These are phyloP conservation scores for Moxostoma hubbsi DNA, from an alignment of 2,797 vertebrate genomes.

Conservation along the genomic window DNA sequence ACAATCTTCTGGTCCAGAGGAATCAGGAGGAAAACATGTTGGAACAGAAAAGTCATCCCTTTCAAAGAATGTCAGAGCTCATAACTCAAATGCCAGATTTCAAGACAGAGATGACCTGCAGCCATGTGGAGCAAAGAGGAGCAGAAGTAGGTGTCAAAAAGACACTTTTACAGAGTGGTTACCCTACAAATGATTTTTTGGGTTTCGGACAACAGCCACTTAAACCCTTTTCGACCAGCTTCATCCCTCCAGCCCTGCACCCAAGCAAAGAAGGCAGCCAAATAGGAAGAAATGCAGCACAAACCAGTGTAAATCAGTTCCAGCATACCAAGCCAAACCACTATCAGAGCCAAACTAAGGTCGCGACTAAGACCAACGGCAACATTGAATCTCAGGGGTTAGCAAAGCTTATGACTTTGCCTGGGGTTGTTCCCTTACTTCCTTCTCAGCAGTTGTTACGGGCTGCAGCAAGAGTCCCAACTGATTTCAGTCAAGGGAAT, in stretches of 20 bases:
- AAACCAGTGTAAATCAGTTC: slow-evolving; percentile 59
- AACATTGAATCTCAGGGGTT: slow-evolving; percentile 68
- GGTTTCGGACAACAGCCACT: slow-evolving; percentile 68
- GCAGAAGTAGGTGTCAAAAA: slow-evolving; percentile 74
- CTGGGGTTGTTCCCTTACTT: slow-evolving; percentile 67
- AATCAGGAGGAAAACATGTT: slow-evolving; percentile 75
- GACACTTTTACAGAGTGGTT: slow-evolving; percentile 72
- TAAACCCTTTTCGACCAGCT: slow-evolving; percentile 65
- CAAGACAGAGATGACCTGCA: slow-evolving; percentile 75
- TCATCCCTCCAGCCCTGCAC: slow-evolving; percentile 68
- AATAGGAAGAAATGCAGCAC: slow-evolving; percentile 53
- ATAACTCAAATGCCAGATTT: slow-evolving; percentile 73
- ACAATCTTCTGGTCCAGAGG: slow-evolving; percentile 75
- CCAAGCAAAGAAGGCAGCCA: slow-evolving; percentile 74
- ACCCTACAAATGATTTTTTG: slow-evolving; percentile 74
- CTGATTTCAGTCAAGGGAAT: slow-evolving; percentile 76
- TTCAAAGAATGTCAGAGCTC: slow-evolving; percentile 70
- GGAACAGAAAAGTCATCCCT: slow-evolving; percentile 78
- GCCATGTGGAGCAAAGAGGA: slow-evolving; percentile 73
- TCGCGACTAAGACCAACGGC: slow-evolving; percentile 70
- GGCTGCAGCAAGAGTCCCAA: slow-evolving; percentile 65
- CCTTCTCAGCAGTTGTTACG: slow-evolving; percentile 71
- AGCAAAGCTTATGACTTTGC: slow-evolving; percentile 71
- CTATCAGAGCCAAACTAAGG: slow-evolving; percentile 74
- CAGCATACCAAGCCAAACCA: slow-evolving; percentile 69